Percentiles rank a stretch among this genome's conserved stretches.
Evolutionary conservation across 1,140 invertebrate genomes (phyloP).

Genomic region (Trichogramma pretiosum): DNA sequence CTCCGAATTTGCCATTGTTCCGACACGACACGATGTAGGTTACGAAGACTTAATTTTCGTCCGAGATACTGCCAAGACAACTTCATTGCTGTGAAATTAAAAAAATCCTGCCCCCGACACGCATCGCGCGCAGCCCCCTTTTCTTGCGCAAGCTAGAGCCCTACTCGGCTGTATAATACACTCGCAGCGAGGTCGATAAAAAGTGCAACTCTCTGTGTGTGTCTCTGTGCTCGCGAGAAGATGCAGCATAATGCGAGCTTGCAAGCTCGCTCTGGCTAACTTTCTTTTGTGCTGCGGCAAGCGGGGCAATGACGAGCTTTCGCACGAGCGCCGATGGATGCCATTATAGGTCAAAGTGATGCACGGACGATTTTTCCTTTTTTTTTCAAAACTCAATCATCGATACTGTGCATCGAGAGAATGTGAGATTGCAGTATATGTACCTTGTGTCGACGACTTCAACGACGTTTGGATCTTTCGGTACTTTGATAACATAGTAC

Average conservation of each 20-base stretch:
- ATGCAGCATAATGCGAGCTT: neutral
- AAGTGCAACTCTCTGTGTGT: neutral
- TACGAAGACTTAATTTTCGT: too few relatives aligned
- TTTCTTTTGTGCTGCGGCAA: too few relatives aligned
- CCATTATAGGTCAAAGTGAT: neutral
- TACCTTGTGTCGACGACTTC: constrained; percentile 39
- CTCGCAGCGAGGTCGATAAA: neutral
- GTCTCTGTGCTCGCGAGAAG: neutral
- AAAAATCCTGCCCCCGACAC: too few relatives aligned
- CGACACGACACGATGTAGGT: too few relatives aligned
- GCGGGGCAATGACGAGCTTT: neutral
- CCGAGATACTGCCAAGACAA: too few relatives aligned
- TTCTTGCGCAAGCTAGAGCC: too few relatives aligned
- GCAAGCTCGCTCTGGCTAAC: too few relatives aligned
- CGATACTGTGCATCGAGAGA: neutral
- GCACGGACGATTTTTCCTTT: constrained; percentile 8
- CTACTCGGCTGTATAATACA: too few relatives aligned
- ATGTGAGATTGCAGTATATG: constrained; percentile 3
- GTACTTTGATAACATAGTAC: constrained; percentile 56
- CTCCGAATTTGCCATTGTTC: too few relatives aligned
- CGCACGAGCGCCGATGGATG: neutral
- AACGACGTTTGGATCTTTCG: constrained; percentile 35
- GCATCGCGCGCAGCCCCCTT: too few relatives aligned
- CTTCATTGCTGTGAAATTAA: too few relatives aligned
- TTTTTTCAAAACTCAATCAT: neutral